Conservation (phyloP, 2,113 vertebrate species). For the Sturnus vulgaris region DNA sequence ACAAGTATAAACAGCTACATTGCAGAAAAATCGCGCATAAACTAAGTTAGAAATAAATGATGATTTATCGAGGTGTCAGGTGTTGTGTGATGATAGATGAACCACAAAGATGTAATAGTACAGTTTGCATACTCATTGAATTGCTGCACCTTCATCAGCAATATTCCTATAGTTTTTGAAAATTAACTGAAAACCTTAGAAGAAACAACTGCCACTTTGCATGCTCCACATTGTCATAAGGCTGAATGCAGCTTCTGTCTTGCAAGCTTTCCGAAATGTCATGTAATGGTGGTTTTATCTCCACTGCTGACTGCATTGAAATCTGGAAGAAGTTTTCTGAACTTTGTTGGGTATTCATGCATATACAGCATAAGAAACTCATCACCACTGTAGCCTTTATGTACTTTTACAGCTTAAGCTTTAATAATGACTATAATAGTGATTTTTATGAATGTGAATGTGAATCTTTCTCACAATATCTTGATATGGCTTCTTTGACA, state of each 20-base stretch:
- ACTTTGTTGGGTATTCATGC: background rate
- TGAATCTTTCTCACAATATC: background rate
- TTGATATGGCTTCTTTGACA: background rate
- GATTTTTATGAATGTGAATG: background rate
- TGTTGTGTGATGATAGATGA: constrained; percentile 47
- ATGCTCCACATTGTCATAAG: background rate
- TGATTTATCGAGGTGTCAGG: constrained; percentile 63
- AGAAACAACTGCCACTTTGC: background rate
- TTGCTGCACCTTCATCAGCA: constrained; percentile 11
- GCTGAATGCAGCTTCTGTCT: background rate
- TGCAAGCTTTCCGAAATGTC: background rate
- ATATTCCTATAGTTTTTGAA: background rate
- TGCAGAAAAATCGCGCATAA: constrained; percentile 28
- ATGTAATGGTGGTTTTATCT: background rate
- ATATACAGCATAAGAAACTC: background rate
- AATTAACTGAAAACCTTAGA: background rate
- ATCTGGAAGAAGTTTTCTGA: background rate
- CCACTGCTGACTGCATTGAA: background rate
- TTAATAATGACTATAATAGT: background rate
- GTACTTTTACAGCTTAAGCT: background rate
- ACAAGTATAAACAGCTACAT: background rate
- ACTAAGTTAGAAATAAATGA: constrained; percentile 47
- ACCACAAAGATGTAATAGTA: background rate
- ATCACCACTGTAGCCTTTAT: background rate
- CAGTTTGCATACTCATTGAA: background rate